Conservation (phyloP, 2,797 vertebrate genomes). For the Trachops cirrhosus region DNA sequence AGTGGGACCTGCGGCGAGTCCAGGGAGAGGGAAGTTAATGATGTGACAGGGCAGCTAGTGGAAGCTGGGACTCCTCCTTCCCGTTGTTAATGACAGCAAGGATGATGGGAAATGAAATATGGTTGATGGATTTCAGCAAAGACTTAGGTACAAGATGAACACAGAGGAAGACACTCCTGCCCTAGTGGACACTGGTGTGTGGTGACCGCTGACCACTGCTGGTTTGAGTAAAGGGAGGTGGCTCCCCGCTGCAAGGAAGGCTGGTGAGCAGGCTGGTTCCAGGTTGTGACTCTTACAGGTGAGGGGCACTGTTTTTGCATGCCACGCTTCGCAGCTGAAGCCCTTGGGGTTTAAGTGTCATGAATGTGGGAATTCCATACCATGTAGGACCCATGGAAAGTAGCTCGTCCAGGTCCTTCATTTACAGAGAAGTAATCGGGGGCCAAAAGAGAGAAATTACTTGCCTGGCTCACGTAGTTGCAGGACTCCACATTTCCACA, state of each 20-base stretch:
- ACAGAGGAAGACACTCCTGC: neutral
- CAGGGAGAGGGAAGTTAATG: slow-evolving; percentile 63
- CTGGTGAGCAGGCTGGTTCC: neutral
- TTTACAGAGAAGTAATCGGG: neutral
- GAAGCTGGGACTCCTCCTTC: slow-evolving; percentile 27
- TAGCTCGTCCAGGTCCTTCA: neutral
- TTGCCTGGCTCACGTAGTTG: neutral
- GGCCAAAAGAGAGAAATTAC: neutral
- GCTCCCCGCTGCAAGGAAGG: neutral
- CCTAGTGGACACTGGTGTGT: neutral
- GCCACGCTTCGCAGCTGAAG: neutral
- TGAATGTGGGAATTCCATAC: neutral
- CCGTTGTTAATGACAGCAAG: slow-evolving; percentile 32
- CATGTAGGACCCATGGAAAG: neutral
- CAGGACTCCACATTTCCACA: neutral
- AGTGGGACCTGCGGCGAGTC: slow-evolving; percentile 47
- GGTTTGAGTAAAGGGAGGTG: neutral
- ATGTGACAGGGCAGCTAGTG: neutral
- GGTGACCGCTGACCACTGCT: neutral
- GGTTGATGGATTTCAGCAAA: slow-evolving; percentile 39
- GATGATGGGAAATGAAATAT: slow-evolving; percentile 34
- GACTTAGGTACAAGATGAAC: slow-evolving; percentile 37
- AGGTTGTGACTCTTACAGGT: neutral
- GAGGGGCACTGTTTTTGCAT: neutral
- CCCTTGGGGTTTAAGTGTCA: neutral